These are phyloP conservation scores for Gryon sp. DNA, from an alignment of 1,140 invertebrate species.

Conservation along the genomic window DNA sequence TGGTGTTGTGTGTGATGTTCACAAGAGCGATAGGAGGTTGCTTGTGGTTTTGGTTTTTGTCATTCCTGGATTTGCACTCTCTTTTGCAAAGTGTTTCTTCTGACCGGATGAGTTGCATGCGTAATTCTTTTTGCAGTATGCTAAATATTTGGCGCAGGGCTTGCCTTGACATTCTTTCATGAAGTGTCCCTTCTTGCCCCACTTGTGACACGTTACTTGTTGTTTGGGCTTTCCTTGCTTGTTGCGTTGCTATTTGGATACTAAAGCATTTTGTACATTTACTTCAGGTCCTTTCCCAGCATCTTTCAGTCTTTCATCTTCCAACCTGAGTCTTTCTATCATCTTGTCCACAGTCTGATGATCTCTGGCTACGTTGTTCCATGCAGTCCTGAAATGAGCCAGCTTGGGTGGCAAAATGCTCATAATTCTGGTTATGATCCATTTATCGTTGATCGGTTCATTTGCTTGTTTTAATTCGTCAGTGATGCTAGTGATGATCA, in stretches of 20 bases:
- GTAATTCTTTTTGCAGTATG: background rate
- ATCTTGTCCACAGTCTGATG: slow-evolving; percentile 28
- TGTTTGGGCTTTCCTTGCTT: background rate
- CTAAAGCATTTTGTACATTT: background rate
- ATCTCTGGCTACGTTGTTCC: slow-evolving; percentile 36
- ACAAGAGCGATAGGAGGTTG: background rate
- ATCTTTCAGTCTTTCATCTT: background rate
- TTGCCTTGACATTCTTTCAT: background rate
- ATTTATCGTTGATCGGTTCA: slow-evolving; percentile 37
- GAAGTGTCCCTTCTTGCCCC: background rate
- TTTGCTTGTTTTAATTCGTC: slow-evolving; percentile 31
- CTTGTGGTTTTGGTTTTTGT: too few relatives aligned
- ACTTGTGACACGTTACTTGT: background rate
- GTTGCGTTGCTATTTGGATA: slow-evolving; percentile 7
- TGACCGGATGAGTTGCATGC: background rate
- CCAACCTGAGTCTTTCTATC: slow-evolving; percentile 1
- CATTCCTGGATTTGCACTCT: too few relatives aligned
- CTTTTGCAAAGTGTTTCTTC: background rate
- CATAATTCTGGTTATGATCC: slow-evolving; percentile 51
- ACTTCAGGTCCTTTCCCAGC: background rate
- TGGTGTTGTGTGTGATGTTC: background rate
- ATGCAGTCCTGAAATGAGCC: slow-evolving; percentile 48
- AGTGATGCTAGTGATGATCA: slow-evolving; percentile 21
- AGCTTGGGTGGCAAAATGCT: slow-evolving; percentile 42
- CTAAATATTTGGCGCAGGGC: background rate